phyloP scores from a whole-genome alignment of 2,797 vertebrate species.

The Cryptoprocta ferox region DNA sequence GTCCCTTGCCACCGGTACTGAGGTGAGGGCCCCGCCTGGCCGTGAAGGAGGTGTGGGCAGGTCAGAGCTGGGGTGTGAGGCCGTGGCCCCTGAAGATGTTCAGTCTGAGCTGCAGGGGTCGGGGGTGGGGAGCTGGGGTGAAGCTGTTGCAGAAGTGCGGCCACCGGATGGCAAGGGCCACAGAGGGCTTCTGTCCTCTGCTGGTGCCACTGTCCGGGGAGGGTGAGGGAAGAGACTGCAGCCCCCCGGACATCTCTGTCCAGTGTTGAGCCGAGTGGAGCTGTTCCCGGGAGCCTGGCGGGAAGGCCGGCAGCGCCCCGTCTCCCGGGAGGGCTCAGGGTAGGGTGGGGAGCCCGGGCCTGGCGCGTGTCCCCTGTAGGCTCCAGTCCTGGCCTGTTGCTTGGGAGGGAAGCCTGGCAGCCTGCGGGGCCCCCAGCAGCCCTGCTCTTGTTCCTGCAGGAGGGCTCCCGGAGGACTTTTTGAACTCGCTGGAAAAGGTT shows the following conservation, averaged over 20 bases:
- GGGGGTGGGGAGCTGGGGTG: not conserved
- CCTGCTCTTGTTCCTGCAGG: constrained; percentile 83
- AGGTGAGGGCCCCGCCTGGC: not conserved
- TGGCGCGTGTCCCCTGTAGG: no score
- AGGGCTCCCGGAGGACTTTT: constrained; percentile 96
- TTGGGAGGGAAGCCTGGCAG: rapidly evolving
- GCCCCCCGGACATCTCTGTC: not conserved
- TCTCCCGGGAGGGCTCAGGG: not conserved
- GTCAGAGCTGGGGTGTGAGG: not conserved
- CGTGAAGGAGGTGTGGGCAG: no score
- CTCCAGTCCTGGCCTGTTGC: not conserved
- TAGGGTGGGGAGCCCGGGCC: not conserved
- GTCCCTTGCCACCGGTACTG: not conserved
- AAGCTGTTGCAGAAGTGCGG: not conserved
- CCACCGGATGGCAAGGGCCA: not conserved
- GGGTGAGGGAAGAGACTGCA: not conserved
- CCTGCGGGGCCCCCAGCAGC: not conserved
- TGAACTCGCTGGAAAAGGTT: constrained; percentile 93
- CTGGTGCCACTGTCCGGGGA: not conserved
- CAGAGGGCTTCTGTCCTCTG: not conserved
- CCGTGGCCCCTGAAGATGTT: not conserved
- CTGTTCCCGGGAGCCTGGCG: not conserved
- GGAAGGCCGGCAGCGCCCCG: no score
- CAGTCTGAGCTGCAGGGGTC: no score
- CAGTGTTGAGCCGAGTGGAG: not conserved